Evolutionary conservation across 1,140 invertebrate species (phyloP).

Genomic region (Tyrophagus putrescentiae): DNA sequence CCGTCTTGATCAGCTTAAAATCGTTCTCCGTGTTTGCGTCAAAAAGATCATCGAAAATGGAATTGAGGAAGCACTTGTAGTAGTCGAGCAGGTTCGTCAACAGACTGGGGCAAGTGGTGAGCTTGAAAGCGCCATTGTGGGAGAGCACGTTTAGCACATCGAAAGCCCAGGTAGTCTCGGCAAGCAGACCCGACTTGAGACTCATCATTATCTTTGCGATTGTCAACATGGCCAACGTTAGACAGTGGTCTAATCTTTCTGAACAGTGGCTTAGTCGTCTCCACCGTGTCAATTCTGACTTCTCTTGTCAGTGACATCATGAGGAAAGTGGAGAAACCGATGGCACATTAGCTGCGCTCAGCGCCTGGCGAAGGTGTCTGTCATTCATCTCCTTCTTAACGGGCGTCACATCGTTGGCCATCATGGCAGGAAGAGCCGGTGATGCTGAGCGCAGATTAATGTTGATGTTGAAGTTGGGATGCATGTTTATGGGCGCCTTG

Average conservation of each 20-base stretch:
- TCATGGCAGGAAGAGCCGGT: not conserved
- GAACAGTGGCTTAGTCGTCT: slow-evolving; percentile 67
- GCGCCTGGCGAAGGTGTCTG: slow-evolving; percentile 21
- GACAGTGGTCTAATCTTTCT: slow-evolving; percentile 66
- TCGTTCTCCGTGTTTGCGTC: slow-evolving; percentile 21
- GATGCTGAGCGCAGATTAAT: not conserved
- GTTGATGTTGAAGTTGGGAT: too few species aligned
- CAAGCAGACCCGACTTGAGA: slow-evolving; percentile 82
- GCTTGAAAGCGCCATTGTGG: slow-evolving; percentile 76
- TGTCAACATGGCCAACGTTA: slow-evolving; percentile 59
- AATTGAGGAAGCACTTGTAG: slow-evolving; percentile 38
- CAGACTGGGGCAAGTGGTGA: slow-evolving; percentile 75
- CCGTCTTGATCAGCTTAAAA: slow-evolving; percentile 25
- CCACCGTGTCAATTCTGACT: slow-evolving; percentile 85
- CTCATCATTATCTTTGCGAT: slow-evolving; percentile 96
- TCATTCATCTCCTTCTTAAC: slow-evolving; percentile 11
- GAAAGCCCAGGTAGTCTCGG: slow-evolving; percentile 90
- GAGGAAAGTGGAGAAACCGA: slow-evolving; percentile 42
- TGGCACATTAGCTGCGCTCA: slow-evolving; percentile 5
- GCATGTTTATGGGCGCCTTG: too few species aligned
- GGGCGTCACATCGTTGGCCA: slow-evolving; percentile 23
- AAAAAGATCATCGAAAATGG: slow-evolving; percentile 23
- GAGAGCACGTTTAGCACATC: slow-evolving; percentile 78
- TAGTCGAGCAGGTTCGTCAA: slow-evolving; percentile 80
- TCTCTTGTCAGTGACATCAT: slow-evolving; percentile 73